Conservation (phyloP, 2,797 vertebrate genomes). For the Tokudaia tokunoshimensis region DNA sequence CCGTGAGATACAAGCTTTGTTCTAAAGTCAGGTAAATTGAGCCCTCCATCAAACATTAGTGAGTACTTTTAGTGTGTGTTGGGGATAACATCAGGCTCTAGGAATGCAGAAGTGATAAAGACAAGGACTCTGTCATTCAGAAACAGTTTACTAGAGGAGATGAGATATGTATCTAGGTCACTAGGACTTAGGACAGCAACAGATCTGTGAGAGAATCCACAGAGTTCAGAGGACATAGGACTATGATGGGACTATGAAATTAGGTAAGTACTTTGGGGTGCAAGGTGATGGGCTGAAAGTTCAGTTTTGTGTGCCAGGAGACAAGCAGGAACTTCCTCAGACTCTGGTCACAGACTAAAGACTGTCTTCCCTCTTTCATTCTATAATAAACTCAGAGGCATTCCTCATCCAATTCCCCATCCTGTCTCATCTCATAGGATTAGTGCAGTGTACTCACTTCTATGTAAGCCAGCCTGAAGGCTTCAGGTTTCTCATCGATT, state of each 20-base stretch:
- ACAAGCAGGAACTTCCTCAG: background rate
- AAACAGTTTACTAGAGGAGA: background rate
- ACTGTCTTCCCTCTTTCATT: background rate
- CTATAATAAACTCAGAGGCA: background rate
- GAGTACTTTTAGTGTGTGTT: background rate
- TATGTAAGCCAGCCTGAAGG: background rate
- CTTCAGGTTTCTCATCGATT: background rate
- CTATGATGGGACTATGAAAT: background rate
- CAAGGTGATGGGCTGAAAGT: background rate
- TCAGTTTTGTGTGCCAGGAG: background rate
- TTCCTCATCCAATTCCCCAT: too few species aligned
- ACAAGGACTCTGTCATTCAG: slow-evolving; percentile 8
- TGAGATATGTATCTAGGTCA: slow-evolving; percentile 64
- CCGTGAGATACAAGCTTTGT: background rate
- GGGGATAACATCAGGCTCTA: slow-evolving; percentile 12
- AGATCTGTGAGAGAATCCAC: background rate
- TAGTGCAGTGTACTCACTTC: background rate
- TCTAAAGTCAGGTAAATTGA: background rate
- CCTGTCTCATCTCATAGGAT: background rate
- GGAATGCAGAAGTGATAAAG: slow-evolving; percentile 71
- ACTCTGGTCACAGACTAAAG: background rate
- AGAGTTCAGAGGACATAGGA: background rate
- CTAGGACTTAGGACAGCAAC: background rate
- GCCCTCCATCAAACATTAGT: slow-evolving; percentile 22
- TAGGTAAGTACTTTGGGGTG: background rate